Evolutionary conservation across 2,113 vertebrate genomes (phyloP).

Genomic region (Oncorhynchus gorbuscha): DNA sequence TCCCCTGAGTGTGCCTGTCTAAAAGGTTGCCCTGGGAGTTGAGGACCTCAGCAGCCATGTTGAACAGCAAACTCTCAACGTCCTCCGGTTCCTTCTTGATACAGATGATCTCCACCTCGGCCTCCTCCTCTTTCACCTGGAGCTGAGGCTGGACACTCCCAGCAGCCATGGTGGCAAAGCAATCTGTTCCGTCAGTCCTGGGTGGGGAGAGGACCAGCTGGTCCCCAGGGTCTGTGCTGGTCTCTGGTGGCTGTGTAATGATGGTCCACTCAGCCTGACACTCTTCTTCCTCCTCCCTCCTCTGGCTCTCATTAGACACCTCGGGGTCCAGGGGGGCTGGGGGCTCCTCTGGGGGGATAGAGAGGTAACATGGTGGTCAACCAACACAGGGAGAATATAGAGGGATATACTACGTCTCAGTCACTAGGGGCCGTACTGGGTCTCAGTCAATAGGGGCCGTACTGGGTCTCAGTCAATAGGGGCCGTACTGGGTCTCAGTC

Average conservation of each 20-base stretch:
- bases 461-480: no score
- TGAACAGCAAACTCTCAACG: constrained; percentile 36
- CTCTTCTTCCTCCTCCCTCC: neutral
- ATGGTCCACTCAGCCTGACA: neutral
- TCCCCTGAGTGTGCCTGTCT: no score
- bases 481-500: no score
- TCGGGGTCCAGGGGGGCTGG: neutral
- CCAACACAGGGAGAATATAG: no score
- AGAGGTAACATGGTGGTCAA: neutral
- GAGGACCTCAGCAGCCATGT: constrained; percentile 19
- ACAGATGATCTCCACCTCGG: constrained; percentile 59
- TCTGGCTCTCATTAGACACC: neutral
- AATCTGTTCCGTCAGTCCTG: constrained; percentile 26
- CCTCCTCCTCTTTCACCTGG: constrained; percentile 68
- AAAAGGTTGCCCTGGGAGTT: no score
- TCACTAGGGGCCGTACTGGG: no score
- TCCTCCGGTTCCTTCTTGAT: constrained; percentile 74
- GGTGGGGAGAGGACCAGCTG: neutral
- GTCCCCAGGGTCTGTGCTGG: neutral
- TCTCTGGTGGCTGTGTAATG: neutral
- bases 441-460: no score
- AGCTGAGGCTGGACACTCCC: neutral
- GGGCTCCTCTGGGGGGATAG: neutral
- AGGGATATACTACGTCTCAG: no score
- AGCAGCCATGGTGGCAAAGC: constrained; percentile 41